Base-by-base conservation (phyloP, 2,113 vertebrate genomes). In the Callaeas wilsoni region DNA sequence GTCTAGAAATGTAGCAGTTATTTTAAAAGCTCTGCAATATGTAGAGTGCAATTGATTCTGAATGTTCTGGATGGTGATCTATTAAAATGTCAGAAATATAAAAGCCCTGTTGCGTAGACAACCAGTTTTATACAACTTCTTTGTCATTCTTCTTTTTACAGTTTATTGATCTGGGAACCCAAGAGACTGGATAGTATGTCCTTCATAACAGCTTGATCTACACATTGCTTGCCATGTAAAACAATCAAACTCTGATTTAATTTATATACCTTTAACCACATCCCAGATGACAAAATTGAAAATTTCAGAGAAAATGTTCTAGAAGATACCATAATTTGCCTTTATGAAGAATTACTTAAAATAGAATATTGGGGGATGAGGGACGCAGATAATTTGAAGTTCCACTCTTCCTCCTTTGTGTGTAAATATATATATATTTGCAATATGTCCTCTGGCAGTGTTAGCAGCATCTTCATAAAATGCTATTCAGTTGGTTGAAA, bases 321-420 rank as follows among this genome's bases (percentile, higher is more conserved):
- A 53, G 25, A 74, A 85, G 13, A 11, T 32, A 79, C 2, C 20
- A 46, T 59, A 71, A n/a, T 68, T 90, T 76, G 3, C 4, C 8
- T 71, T 67, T 12, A 75, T 14, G 32, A 85, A 70, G 8, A 75
- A 47, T 47, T 70, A 65, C 16, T 69, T 60, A 25, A 65, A 74
- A 52, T 1, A 47, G 10, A 84, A 56, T 55, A 30, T 18, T n/a
- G 8, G 1, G 2, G 12, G 2, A 4, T 60, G 20, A 13, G 2
- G 1, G 7, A 5, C 1, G 1, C 2, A 12, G 37, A 41, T 37
- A 7, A 26, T 71, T 60, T 67, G 27, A 86, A 65, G 29, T 79
- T 60, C 29, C 14, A 68, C 7, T 76, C 19, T 75, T 69, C 7
- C 20, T 84, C 9, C 12, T 55, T 83, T 44, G 5, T 39, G 8